phyloP scores from a whole-genome alignment of 2,888 invertebrate species.

The Mongoloraphidia duomilia region DNA sequence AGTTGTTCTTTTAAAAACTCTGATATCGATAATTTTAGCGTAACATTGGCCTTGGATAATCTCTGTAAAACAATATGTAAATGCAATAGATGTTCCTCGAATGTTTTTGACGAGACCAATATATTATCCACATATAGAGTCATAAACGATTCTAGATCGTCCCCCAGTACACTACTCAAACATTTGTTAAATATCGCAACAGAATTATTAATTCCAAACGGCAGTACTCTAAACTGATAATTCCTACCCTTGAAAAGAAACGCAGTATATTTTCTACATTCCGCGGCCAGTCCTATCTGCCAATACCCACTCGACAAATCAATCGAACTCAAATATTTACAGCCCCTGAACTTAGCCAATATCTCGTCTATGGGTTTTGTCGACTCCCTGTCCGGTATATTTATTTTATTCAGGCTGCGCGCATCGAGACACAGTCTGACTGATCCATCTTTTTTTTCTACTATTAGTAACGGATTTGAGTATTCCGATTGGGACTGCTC shows the following conservation, averaged over 20 bases:
- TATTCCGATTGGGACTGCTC: background rate
- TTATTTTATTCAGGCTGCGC: background rate
- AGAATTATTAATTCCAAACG: background rate
- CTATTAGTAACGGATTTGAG: slow-evolving; percentile 1
- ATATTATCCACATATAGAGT: background rate
- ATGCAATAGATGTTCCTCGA: background rate
- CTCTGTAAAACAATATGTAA: background rate
- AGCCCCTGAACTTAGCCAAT: background rate
- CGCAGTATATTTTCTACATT: background rate
- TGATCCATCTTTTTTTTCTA: slow-evolving; percentile 5
- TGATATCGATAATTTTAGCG: background rate
- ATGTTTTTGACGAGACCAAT: background rate
- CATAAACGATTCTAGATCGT: background rate
- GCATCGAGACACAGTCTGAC: slow-evolving; percentile 5
- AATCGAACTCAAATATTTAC: background rate
- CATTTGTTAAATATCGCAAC: background rate
- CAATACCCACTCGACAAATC: background rate
- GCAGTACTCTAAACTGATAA: slow-evolving; percentile 2
- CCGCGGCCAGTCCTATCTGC: background rate
- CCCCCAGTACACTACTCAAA: background rate
- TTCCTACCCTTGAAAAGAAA: background rate
- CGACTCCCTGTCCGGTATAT: too few relatives aligned
- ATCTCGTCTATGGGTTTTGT: background rate
- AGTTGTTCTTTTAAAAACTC: background rate
- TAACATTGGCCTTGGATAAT: background rate